Evolutionary conservation across 2,888 invertebrate species (phyloP).

Genomic region (Oxyteleia sp.): DNA sequence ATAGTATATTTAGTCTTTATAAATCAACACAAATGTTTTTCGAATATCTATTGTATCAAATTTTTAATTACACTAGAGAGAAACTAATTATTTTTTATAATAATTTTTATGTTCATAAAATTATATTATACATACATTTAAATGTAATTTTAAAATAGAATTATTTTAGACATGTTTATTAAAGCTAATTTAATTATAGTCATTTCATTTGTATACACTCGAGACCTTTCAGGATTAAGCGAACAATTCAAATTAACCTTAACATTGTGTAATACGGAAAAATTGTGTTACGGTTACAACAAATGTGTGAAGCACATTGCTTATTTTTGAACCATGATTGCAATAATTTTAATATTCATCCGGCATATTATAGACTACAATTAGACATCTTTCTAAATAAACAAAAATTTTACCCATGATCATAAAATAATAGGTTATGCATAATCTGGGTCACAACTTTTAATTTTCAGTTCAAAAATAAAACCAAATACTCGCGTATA

Average conservation of each 20-base stretch:
- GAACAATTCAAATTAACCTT: constrained; percentile 15
- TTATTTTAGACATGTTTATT: not conserved
- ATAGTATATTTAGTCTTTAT: too few species aligned
- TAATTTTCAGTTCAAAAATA: too few species aligned
- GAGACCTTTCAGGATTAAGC: constrained; percentile 61
- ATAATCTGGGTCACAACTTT: too few species aligned
- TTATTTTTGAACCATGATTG: constrained; percentile 8
- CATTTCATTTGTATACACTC: constrained; percentile 12
- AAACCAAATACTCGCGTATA: too few species aligned
- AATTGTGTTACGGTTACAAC: constrained; percentile 71
- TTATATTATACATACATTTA: too few species aligned
- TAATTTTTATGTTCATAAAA: not conserved
- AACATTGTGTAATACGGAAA: constrained; percentile 60
- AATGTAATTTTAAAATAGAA: too few species aligned
- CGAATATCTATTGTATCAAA: not conserved
- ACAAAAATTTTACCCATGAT: not conserved
- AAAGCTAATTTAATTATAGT: constrained; percentile 17
- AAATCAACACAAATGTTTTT: not conserved
- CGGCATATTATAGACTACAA: not conserved
- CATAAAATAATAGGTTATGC: not conserved
- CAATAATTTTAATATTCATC: not conserved
- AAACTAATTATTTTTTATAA: not conserved
- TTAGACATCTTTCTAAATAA: not conserved
- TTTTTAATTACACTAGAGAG: not conserved
- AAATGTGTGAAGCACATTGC: constrained; percentile 40